phyloP scores from a whole-genome alignment of 2,888 invertebrate species.

The Orthosia cruda region DNA sequence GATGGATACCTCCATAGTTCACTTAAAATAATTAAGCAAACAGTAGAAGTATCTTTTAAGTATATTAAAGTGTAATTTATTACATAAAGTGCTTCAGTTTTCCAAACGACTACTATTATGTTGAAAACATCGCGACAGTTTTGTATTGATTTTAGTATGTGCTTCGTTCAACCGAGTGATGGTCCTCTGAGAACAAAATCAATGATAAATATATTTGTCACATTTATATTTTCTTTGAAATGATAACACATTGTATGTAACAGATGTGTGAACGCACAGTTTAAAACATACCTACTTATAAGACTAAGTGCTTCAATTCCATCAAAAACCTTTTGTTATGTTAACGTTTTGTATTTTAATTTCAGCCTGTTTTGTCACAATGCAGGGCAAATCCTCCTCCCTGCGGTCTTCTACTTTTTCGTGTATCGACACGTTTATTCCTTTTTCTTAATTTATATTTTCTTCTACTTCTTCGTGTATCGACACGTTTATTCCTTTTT shows the following conservation, averaged over 20 bases:
- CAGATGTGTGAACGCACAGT: neutral
- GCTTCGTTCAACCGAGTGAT: neutral
- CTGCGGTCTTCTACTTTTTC: too few relatives aligned
- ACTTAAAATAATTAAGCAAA: slow-evolving; percentile 46
- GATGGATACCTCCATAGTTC: slow-evolving; percentile 29
- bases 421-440: too few relatives aligned
- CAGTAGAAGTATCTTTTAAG: slow-evolving; percentile 20
- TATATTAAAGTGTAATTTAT: slow-evolving; percentile 14
- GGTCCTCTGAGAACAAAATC: neutral
- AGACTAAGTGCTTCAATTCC: neutral
- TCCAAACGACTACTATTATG: neutral
- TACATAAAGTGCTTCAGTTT: neutral
- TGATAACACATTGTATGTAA: neutral
- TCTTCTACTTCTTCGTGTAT: too few relatives aligned
- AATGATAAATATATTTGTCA: neutral
- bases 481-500: too few relatives aligned
- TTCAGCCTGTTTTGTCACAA: too few relatives aligned
- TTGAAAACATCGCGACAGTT: neutral
- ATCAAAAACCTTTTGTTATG: neutral
- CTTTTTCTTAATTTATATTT: too few relatives aligned
- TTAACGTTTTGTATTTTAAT: too few relatives aligned
- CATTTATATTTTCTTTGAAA: neutral
- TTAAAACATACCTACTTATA: neutral
- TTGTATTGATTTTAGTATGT: neutral
- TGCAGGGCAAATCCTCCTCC: too few relatives aligned